phyloP scores from a whole-genome alignment of 2,113 vertebrate genomes.

The Pollimyrus isidori region DNA sequence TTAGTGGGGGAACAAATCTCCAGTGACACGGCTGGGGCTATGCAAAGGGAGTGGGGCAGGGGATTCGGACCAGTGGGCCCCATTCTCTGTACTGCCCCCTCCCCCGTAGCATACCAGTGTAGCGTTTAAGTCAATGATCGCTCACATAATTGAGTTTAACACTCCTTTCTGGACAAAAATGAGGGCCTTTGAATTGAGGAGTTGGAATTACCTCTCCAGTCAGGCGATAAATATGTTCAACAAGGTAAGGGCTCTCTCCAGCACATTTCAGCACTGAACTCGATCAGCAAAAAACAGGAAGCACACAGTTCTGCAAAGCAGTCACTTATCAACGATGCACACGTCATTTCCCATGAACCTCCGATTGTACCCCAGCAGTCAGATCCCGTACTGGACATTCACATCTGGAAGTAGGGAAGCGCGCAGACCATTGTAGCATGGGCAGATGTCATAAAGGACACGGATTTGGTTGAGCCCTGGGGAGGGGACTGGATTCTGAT shows the following conservation, averaged over 20 bases:
- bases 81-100: neutral
- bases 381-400: neutral
- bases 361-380: neutral
- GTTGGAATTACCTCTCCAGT: conserved; percentile 30
- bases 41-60: neutral
- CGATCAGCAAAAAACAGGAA: conserved; percentile 26
- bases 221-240: conserved; percentile 28
- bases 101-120: conserved; percentile 14
- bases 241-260: conserved; percentile 22
- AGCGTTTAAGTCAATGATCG: conserved; percentile 18
- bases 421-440: neutral
- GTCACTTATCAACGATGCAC: neutral
- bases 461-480: neutral
- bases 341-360: conserved; percentile 1
- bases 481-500: neutral
- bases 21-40: conserved; percentile 15
- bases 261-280: conserved; percentile 23
- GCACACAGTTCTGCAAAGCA: conserved; percentile 4
- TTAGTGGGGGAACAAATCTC: conserved; percentile 53
- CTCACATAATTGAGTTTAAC: conserved; percentile 34
- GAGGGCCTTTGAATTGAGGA: conserved; percentile 23
- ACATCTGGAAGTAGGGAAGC: neutral
- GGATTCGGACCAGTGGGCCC: neutral
- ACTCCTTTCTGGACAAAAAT: conserved; percentile 26
- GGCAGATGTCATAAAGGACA: neutral